A percentile compares a stretch with the other conserved stretches of the same genome.
These are phyloP conservation scores for Labroides dimidiatus DNA, from an alignment of 2,797 vertebrate species.

Conservation along the genomic window DNA sequence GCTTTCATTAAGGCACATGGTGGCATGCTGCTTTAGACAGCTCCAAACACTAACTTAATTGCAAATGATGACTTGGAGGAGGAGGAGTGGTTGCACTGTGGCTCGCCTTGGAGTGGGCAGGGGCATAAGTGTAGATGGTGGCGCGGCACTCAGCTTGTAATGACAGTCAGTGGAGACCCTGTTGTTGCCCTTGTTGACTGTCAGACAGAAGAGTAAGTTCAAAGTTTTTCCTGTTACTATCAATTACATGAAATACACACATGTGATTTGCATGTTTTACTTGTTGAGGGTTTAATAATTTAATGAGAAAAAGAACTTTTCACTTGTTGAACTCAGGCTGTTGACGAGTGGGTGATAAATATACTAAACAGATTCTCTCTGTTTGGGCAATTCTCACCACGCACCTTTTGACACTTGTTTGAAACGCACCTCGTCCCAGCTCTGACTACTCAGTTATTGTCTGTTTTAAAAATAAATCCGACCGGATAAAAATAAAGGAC, in stretches of 20 bases:
- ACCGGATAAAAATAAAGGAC: slow-evolving; percentile 41
- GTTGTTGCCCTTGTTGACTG: slow-evolving; percentile 50
- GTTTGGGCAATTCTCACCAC: slow-evolving; percentile 47
- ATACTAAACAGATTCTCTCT: slow-evolving; percentile 57
- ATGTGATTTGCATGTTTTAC: slow-evolving; percentile 52
- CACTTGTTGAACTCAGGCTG: slow-evolving; percentile 56
- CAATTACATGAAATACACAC: slow-evolving; percentile 47
- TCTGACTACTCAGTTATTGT: slow-evolving; percentile 36
- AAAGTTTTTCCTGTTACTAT: slow-evolving; percentile 29
- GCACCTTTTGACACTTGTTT: slow-evolving; percentile 62
- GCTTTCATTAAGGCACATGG: slow-evolving; percentile 81
- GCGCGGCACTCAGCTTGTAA: slow-evolving; percentile 62
- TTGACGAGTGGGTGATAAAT: slow-evolving; percentile 66
- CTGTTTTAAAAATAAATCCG: slow-evolving; percentile 61
- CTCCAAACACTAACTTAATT: slow-evolving; percentile 80
- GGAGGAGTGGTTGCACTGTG: slow-evolving; percentile 57
- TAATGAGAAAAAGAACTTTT: slow-evolving; percentile 51
- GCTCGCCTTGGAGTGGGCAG: slow-evolving; percentile 83
- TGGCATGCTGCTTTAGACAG: slow-evolving; percentile 77
- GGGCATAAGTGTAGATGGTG: slow-evolving; percentile 52
- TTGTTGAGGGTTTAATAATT: slow-evolving; percentile 52
- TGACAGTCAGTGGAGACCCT: slow-evolving; percentile 60
- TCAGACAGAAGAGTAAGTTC: slow-evolving; percentile 20
- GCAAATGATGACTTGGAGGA: slow-evolving; percentile 74
- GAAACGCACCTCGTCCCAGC: slow-evolving; percentile 63